phyloP scores from a whole-genome alignment of 2,888 invertebrate genomes.

The Enchytraeus crypticus region DNA sequence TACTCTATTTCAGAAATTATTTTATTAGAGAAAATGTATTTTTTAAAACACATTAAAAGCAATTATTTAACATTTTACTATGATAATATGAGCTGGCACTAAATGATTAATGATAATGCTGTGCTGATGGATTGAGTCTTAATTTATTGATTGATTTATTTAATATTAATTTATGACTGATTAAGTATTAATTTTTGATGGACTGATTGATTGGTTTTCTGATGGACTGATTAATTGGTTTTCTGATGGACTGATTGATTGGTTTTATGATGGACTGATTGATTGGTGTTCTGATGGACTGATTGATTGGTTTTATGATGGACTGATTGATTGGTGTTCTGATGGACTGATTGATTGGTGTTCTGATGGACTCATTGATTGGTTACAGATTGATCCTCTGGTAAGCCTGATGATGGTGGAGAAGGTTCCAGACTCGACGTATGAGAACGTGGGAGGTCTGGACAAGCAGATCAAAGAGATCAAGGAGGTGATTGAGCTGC shows the following conservation, averaged over 20 bases:
- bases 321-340: not conserved
- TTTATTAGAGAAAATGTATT: no score
- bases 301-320: not conserved
- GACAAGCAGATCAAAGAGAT: constrained; percentile 99
- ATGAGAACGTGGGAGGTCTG: constrained; percentile 98
- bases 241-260: not conserved
- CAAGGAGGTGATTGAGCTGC: constrained; percentile 97
- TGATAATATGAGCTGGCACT: no score
- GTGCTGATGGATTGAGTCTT: no score
- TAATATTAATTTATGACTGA: not conserved
- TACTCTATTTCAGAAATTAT: no score
- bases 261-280: not conserved
- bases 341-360: not conserved
- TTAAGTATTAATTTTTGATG: not conserved
- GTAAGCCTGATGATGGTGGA: constrained; percentile 99
- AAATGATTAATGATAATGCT: no score
- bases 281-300: not conserved
- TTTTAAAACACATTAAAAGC: no score
- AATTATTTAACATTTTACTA: no score
- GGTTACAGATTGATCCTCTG: constrained; percentile 72
- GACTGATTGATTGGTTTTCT: not conserved
- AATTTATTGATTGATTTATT: not conserved
- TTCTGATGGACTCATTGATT: not conserved
- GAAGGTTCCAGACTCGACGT: constrained; percentile 98
- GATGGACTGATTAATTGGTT: not conserved